Evolutionary conservation across 2,888 invertebrate species (phyloP), one percentile per base, ranked within the genome.

Genomic region (Lobophora halterata): DNA sequence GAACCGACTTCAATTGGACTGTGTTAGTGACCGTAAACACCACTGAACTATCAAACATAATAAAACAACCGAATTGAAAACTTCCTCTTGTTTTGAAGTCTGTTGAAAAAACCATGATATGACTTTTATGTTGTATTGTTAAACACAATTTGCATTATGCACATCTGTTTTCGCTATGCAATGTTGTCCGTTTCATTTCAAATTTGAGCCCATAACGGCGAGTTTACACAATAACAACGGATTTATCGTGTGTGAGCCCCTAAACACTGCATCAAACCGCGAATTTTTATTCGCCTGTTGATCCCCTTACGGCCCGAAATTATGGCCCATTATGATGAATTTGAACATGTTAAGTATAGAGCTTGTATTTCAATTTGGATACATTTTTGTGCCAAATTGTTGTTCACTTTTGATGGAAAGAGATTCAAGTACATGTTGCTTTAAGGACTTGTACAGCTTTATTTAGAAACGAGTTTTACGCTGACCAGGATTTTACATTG

Each of bases 271-370:
- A 47, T 49, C 46, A 50, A 55, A 45, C 46, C 49, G 33, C 39
- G 41, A 58, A 52, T 71, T 77, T 80, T 79, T 79, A 79, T 71
- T 58, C 42, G 81, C 81, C 81, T 82, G 81, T 82, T 82, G 81
- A 80, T 76, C 63, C 63, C 59, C 53, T 62, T 61, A 70, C 58
- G 38, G 59, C 50, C 77, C 39, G 34, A 37, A 47, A 53, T 53
- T 52, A 49, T 37, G 37, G 42, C 21, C 49, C 44, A 46, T 52
- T 52, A 52, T 52, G 46, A 52, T 49, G 37, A 43, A 47, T 52
- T 41, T 44, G 38, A 49, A 49, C 45, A 24, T 32, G 25, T 28
- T 29, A 42, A 32, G 38, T 46, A 37, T 35, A 46, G 31, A 42
- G 36, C 43, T 49, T 40, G 39, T 37, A 29, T 20, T 41, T 40